Conservation (phyloP, 2,797 vertebrate species). For the Mus minutoides region DNA sequence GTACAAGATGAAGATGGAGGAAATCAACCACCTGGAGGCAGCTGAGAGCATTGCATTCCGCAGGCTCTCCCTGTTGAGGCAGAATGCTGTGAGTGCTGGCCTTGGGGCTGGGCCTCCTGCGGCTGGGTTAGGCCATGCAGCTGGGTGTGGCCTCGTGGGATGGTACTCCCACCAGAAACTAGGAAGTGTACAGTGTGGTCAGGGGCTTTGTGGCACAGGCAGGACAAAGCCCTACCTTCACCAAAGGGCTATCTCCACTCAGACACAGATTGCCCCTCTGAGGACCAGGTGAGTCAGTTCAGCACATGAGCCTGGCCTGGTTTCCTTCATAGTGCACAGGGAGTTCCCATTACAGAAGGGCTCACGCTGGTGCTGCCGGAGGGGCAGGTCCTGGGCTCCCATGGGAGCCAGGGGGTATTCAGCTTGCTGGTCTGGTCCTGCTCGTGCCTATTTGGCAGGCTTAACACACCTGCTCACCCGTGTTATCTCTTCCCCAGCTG, state of each 20-base stretch:
- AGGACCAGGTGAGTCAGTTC: not conserved
- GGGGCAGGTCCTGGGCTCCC: not conserved
- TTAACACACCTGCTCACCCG: slow-evolving; percentile 78
- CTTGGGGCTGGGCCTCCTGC: not conserved
- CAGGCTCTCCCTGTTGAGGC: slow-evolving; percentile 93
- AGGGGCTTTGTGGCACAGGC: not conserved
- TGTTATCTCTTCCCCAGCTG: slow-evolving; percentile 89
- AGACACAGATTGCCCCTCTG: not conserved
- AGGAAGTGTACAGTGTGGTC: not conserved
- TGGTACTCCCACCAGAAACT: not conserved
- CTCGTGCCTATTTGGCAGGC: not conserved
- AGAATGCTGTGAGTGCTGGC: slow-evolving; percentile 91
- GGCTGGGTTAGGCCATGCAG: not conserved
- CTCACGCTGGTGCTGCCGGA: rapidly evolving
- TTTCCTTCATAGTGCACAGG: not conserved
- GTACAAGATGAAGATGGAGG: slow-evolving; percentile 97
- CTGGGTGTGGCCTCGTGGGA: not conserved
- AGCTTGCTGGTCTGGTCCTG: not conserved
- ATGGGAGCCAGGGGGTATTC: not conserved
- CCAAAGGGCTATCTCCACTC: not conserved
- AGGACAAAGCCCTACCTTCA: not conserved
- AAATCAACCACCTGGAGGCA: slow-evolving; percentile 96
- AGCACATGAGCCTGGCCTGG: not conserved
- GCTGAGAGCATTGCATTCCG: slow-evolving; percentile 94
- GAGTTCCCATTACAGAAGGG: not conserved